Evolutionary conservation across 1,140 invertebrate species (phyloP), one percentile per base, ranked within the genome.

Genomic region (Hycleus phaleratus): DNA sequence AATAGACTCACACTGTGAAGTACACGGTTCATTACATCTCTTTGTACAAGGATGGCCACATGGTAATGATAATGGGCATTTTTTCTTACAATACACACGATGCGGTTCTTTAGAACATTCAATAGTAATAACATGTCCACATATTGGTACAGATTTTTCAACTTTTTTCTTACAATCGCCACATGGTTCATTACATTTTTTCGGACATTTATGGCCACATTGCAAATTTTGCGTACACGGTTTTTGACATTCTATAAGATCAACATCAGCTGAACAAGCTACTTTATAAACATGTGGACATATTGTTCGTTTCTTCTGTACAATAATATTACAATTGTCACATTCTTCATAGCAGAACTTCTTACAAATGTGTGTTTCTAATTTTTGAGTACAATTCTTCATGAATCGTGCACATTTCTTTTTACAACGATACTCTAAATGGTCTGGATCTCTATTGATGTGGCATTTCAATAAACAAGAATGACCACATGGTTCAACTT

Each of bases 191-290:
- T 45, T 65, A 67, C 80, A 81, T 54, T 67, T 68, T 3, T 71
- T 74, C 55, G 67, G 72, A 60, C 80, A 82, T 26, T 58, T 66
- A 60, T 82, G 81, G 26, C 73, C 74, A 63, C 81, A 82, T 0
- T 58, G 48, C 49, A 81, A 52, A 3, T 44, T 63, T 43, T 72
- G 73, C 4, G 69, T 73, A 63, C 81, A 82, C 3, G 73, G 74
- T 56, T 72, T 74, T 6, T 46, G 48, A 59, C 80, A 82, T 0
- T 50, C 25, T 3, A 63, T 61, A 1, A 65, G 60, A 43, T 79
- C 69, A 0, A 74, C 65, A 49, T 77, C 66, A 11, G 54, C 10
- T 38, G 60, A 63, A 59, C 81, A 82, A 1, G 67, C 48, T 0
- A 78, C 63, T 7, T 54, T 60, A n/a, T 65, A 67, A 10, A 58